phyloP scores from a whole-genome alignment of 2,888 invertebrate species.

The Didymodactylos carnosus region DNA sequence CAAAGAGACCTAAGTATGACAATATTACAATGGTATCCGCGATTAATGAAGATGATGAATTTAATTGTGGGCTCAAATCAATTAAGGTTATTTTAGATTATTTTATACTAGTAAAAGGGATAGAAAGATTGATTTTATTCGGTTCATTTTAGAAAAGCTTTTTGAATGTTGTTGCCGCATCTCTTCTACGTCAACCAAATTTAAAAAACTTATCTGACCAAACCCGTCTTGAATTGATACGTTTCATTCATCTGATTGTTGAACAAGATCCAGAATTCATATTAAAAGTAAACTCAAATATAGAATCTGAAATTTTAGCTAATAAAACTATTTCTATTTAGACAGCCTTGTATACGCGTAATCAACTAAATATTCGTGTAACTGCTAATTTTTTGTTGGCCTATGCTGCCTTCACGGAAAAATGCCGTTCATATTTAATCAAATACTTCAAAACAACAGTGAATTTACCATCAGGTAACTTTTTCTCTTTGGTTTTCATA shows the following conservation, averaged over 20 bases:
- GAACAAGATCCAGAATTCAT: conserved; percentile 34
- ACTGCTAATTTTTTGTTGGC: conserved; percentile 36
- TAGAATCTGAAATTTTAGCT: not conserved
- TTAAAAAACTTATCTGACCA: conserved; percentile 23
- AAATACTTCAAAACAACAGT: conserved; percentile 33
- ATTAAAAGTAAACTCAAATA: conserved; percentile 29
- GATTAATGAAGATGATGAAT: conserved; percentile 2
- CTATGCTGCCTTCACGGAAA: conserved; percentile 24
- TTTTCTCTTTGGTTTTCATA: too few relatives aligned
- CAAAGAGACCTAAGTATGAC: not conserved
- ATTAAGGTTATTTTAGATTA: not conserved
- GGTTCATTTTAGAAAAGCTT: conserved; percentile 15
- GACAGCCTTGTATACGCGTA: conserved; percentile 36
- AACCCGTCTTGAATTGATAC: conserved; percentile 21
- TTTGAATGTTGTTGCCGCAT: conserved; percentile 21
- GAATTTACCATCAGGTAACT: conserved; percentile 34
- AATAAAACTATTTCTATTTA: conserved; percentile 17
- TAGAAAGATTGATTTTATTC: conserved; percentile 19
- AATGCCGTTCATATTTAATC: conserved; percentile 30
- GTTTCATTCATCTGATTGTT: conserved; percentile 22
- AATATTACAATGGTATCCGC: not conserved
- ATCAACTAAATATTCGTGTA: conserved; percentile 34
- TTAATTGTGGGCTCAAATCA: not conserved
- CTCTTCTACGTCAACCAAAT: conserved; percentile 29
- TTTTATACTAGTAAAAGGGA: not conserved